phyloP scores from a whole-genome alignment of 1,140 invertebrate genomes.

The Zaprionus tsacasi region DNA sequence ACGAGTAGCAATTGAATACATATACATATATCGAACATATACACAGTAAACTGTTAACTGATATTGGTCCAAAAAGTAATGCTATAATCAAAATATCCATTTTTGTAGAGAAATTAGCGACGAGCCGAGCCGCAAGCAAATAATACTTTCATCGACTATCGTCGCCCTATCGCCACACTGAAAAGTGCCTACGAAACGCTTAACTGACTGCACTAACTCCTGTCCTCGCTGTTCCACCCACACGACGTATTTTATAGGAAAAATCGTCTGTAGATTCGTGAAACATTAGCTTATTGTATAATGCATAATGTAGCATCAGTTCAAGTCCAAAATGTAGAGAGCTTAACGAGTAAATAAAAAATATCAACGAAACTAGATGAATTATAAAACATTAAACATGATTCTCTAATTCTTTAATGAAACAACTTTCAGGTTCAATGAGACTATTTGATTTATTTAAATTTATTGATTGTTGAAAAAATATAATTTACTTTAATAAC shows the following conservation, averaged over 20 bases:
- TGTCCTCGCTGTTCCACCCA: slow-evolving; percentile 17
- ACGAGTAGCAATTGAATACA: slow-evolving; percentile 10
- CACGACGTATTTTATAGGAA: slow-evolving; percentile 7
- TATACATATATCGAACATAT: slow-evolving; percentile 8
- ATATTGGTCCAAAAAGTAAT: slow-evolving; percentile 42
- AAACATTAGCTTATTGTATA: slow-evolving; percentile 31
- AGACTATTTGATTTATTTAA: slow-evolving; percentile 18
- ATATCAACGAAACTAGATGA: slow-evolving; percentile 21
- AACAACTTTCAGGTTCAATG: neutral
- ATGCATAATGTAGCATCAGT: slow-evolving; percentile 11
- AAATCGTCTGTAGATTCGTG: slow-evolving; percentile 34
- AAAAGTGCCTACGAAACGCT: slow-evolving; percentile 57
- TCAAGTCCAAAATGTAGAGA: slow-evolving; percentile 62
- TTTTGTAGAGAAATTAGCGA: slow-evolving; percentile 25
- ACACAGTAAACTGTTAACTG: slow-evolving; percentile 18
- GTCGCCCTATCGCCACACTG: slow-evolving; percentile 43
- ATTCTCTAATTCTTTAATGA: neutral
- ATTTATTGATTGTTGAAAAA: slow-evolving; percentile 27
- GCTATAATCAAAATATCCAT: slow-evolving; percentile 35
- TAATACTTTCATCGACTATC: slow-evolving; percentile 8
- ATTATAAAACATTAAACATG: neutral
- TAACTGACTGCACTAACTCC: slow-evolving; percentile 23
- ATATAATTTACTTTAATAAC: slow-evolving; percentile 28
- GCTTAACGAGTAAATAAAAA: slow-evolving; percentile 55
- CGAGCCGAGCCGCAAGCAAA: neutral